These are phyloP conservation scores for Mamestra configurata DNA, from an alignment of 1,140 invertebrate species.

Conservation along the genomic window DNA sequence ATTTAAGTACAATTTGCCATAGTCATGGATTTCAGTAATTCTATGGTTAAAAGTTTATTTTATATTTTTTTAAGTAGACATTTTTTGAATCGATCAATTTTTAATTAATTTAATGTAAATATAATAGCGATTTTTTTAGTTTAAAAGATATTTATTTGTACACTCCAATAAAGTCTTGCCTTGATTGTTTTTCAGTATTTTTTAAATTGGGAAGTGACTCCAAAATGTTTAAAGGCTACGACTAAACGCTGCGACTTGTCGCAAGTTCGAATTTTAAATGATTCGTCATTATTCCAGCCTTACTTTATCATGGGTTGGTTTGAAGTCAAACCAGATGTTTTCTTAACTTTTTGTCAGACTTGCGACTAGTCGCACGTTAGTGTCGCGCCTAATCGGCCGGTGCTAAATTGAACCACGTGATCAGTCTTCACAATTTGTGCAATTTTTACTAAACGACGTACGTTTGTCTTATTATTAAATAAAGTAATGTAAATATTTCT, in stretches of 20 bases:
- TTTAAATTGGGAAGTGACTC: conserved; percentile 27
- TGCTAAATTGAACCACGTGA: conserved; percentile 51
- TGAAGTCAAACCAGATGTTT: background rate
- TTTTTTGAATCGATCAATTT: conserved; percentile 57
- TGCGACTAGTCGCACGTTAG: conserved; percentile 33
- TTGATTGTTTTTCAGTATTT: conserved; percentile 31
- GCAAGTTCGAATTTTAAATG: background rate
- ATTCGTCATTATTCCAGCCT: background rate
- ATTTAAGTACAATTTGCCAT: conserved; percentile 82
- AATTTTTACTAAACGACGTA: conserved; percentile 47
- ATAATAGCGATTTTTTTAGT: conserved; percentile 57
- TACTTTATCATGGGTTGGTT: background rate
- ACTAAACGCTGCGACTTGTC: conserved; percentile 8
- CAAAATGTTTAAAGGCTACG: background rate
- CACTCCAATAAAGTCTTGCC: conserved; percentile 63
- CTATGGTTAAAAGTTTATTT: conserved; percentile 66
- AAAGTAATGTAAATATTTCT: conserved; percentile 36
- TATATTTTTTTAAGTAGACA: conserved; percentile 60
- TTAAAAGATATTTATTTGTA: conserved; percentile 44
- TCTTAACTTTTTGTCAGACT: background rate
- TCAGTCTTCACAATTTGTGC: conserved; percentile 45
- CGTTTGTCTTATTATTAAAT: conserved; percentile 45
- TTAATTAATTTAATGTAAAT: conserved; percentile 64
- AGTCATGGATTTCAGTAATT: conserved; percentile 60
- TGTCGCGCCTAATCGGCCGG: conserved; percentile 45